Evolutionary conservation across 2,888 invertebrate species (phyloP), one percentile per base, ranked within the genome.

Genomic region (Chrysodeixis includens): DNA sequence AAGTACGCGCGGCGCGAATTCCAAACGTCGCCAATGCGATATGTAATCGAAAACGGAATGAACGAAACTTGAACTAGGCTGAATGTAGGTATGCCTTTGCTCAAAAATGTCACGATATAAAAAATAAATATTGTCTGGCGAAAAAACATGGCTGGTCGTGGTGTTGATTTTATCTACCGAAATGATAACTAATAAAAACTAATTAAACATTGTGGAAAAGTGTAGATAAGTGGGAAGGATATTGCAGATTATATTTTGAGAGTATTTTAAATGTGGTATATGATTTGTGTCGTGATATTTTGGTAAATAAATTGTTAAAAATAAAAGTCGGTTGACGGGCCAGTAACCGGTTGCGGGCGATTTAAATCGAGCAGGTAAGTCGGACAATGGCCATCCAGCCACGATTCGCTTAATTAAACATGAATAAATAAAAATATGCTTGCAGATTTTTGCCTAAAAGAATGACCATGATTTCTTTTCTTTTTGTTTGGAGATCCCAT

Each of bases 351-450:
- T 92, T 86, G 81, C 80, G 76, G 83, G 82, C 83, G 90, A 92
- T 91, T 91, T 86, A 88, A 90, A 92, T 90, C 92, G 88, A 83
- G 86, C 90, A 92, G 92, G 93, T 92, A 92, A 92, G 92, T 90
- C 85, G 90, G 90, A 92, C 92, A 93, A 93, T 92, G 91, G 91
- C 87, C 89, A 90, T 90, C 90, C 86, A 85, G 86, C 87, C 90
- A 89, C 91, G 90, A 92, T 90, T 90, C 91, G 86, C 87, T 92
- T 93, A 93, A 93, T 93, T 93, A 93, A 91, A 92, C 89, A 91
- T 88, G 89, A 92, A 88, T 88, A 91, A 90, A 92, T 90, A 87
- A 90, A 84, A 85, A 83, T 69, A 66, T 74, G 71, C 58, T 67
- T 73, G 73, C 61, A 73, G 56, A 76, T 69, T 78, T 79, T 83